Evolutionary conservation across 2,888 invertebrate species (phyloP).

Genomic region (Mayetiola destructor): DNA sequence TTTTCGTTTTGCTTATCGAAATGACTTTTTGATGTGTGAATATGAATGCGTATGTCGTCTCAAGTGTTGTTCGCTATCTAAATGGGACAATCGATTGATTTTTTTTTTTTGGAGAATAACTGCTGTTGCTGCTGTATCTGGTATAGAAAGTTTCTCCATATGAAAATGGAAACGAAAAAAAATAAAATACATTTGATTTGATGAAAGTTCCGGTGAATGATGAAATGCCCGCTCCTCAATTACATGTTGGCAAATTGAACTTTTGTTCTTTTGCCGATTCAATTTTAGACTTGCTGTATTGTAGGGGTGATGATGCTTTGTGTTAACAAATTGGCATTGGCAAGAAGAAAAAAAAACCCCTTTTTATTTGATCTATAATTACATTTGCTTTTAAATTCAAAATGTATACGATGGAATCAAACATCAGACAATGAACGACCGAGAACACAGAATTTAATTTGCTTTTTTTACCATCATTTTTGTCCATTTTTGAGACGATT

Average conservation of each 20-base stretch:
- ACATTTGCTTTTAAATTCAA: conserved; percentile 4
- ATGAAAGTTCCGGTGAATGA: too few relatives aligned
- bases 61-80: background rate
- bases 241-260: too few relatives aligned
- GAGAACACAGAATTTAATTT: conserved; percentile 4
- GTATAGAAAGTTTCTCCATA: too few relatives aligned
- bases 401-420: background rate
- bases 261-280: too few relatives aligned
- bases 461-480: background rate
- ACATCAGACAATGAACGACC: background rate
- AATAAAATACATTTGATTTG: too few relatives aligned
- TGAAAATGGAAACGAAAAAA: too few relatives aligned
- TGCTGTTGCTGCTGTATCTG: too few relatives aligned
- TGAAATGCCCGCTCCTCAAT: too few relatives aligned
- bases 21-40: background rate
- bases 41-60: background rate
- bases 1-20: conserved; percentile 11
- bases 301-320: too few relatives aligned
- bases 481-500: background rate
- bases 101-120: too few relatives aligned
- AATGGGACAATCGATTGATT: background rate
- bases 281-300: too few relatives aligned
- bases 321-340: too few relatives aligned
- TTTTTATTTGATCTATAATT: conserved; percentile 10
- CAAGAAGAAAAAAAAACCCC: background rate